A percentile compares a stretch with the other conserved stretches of the same genome.
Conservation (phyloP, 2,888 invertebrate genomes). For the Halocaridina rubra region DNA sequence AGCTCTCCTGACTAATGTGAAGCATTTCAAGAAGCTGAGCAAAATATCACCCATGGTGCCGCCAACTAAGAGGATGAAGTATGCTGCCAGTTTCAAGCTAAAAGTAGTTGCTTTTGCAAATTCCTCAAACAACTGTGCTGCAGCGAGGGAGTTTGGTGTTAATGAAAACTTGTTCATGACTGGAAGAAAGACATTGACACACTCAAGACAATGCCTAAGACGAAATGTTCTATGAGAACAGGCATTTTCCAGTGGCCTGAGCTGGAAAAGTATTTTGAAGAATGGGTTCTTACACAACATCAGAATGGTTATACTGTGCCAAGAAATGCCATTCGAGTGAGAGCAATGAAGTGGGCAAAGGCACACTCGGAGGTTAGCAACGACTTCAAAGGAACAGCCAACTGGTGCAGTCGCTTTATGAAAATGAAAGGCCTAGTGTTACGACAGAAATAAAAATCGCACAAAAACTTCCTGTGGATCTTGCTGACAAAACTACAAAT, state of each 20-base stretch:
- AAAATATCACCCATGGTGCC: no score
- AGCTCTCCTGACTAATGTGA: no score
- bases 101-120: no score
- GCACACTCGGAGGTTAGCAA: neutral
- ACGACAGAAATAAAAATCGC: neutral
- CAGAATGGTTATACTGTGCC: neutral
- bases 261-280: neutral
- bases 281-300: neutral
- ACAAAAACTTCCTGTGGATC: neutral
- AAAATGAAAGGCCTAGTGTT: neutral
- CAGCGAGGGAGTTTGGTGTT: no score
- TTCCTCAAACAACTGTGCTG: no score
- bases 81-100: no score
- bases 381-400: neutral
- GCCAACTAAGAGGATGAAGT: no score
- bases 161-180: neutral
- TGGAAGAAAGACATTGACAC: neutral
- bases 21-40: no score
- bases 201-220: neutral
- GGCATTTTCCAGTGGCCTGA: neutral
- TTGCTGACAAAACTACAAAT: neutral
- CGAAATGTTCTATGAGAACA: neutral
- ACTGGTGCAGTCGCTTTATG: neutral
- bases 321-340: neutral
- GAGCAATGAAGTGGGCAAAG: conserved; percentile 1